Percentiles rank a stretch among this genome's conserved stretches.
phyloP scores from a whole-genome alignment of 2,888 invertebrate species.

The Ormyrus rosae region DNA sequence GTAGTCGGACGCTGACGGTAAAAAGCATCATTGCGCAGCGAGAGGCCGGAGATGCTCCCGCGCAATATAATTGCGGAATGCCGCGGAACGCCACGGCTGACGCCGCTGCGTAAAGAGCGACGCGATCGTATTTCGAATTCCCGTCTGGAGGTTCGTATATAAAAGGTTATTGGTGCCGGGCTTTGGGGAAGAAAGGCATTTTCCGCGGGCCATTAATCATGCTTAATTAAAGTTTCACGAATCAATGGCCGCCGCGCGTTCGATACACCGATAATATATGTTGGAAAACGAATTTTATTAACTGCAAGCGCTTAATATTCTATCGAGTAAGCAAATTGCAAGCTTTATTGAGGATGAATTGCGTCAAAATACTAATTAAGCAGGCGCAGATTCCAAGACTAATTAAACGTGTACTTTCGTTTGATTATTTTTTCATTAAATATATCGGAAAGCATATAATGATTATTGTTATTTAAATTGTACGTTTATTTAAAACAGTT shows the following conservation, averaged over 20 bases:
- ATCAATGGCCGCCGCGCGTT: conserved; percentile 12
- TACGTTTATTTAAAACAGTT: too few species aligned
- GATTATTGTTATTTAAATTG: too few species aligned
- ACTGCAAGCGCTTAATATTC: too few species aligned
- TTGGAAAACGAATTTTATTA: not conserved
- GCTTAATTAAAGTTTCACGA: conserved; percentile 47
- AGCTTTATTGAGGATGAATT: too few species aligned
- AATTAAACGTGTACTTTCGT: too few species aligned
- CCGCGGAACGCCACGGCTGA: not conserved
- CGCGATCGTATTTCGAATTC: conserved; percentile 41
- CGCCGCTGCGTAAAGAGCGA: not conserved
- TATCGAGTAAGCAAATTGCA: too few species aligned
- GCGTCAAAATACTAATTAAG: too few species aligned
- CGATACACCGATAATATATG: not conserved
- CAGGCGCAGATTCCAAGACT: too few species aligned
- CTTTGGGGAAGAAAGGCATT: conserved; percentile 24
- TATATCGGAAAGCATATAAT: too few species aligned
- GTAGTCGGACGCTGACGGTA: too few species aligned
- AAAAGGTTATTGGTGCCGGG: conserved; percentile 23
- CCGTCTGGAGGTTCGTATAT: conserved; percentile 4
- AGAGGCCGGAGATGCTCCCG: not conserved
- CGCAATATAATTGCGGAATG: conserved; percentile 34
- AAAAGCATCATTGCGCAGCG: not conserved
- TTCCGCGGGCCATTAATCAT: conserved; percentile 34
- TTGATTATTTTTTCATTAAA: too few species aligned